phyloP scores from a whole-genome alignment of 2,113 vertebrate genomes.

The Noturus placidus region DNA sequence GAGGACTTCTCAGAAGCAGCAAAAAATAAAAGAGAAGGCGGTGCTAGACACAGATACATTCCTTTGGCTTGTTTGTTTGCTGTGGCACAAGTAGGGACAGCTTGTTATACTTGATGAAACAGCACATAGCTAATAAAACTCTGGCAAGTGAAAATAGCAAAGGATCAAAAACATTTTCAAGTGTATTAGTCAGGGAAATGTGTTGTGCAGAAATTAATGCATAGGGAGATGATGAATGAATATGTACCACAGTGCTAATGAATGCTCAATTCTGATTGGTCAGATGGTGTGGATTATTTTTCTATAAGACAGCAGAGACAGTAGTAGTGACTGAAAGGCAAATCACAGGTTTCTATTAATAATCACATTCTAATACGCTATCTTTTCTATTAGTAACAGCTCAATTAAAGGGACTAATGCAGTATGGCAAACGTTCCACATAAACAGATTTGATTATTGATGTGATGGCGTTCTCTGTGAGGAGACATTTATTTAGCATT shows the following conservation, averaged over 20 bases:
- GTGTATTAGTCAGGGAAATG: background rate
- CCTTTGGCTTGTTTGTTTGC: slow-evolving; percentile 28
- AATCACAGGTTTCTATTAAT: background rate
- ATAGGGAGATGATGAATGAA: background rate
- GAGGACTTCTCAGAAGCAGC: background rate
- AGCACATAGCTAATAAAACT: background rate
- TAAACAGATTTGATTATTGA: background rate
- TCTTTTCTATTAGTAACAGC: background rate
- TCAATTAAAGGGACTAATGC: background rate
- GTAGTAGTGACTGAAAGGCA: background rate
- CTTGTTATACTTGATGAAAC: background rate
- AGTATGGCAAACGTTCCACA: background rate
- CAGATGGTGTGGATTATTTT: background rate
- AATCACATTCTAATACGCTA: background rate
- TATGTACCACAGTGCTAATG: background rate
- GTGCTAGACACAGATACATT: background rate
- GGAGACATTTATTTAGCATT: background rate
- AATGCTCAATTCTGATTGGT: background rate
- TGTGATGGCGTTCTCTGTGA: background rate
- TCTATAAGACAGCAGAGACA: background rate
- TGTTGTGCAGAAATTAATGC: background rate
- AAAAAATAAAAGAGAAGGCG: background rate
- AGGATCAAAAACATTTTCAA: background rate
- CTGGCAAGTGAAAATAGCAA: background rate
- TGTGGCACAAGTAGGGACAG: slow-evolving; percentile 7